Evolutionary conservation across 2,797 vertebrate genomes (phyloP), one percentile per base, ranked within the genome.

Genomic region (Brachyalestes nurse): DNA sequence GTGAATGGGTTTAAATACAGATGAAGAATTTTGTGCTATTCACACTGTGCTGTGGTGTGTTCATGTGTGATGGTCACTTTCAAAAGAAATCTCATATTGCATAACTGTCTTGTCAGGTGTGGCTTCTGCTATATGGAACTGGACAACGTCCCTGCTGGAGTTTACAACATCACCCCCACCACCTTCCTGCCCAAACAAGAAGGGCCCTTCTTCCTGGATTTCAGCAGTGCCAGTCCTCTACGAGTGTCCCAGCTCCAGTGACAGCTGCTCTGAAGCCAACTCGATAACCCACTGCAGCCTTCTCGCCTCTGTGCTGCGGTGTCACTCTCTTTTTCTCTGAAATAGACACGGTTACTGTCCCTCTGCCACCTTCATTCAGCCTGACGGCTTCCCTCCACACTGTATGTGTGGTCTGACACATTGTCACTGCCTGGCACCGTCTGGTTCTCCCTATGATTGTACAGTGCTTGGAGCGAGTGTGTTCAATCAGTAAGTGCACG

Each of bases 161-260:
- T 97, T 90, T 99, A 98, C 90, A 99, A 99, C 79, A 90, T 99
- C 86, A 96, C 95, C 86, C 97, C 97, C 77, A 97, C 96, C 88
- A 99, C 98, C 78, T 99, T 99, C 90, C 90, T 99, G 77, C 96
- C 98, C 86, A 97, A 97, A 88, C 98, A 99, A 90, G 98, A 99
- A 88, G 98, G 98, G 45, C 98, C 97, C 16, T 99, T 99, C 90
- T 99, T 99, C 92, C 89, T 99, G 90, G 98, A 99, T 93, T 96
- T 99, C 65, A 94, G 94, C 91, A 97, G 96, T 81, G 84, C 88
- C 77, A 75, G 82, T 0, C 89, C 96, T 51, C 88, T 98, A 75
- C 97, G 95, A 83, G 94, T 96, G 55, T 97, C 97, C 14, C 97
- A 97, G 84, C 96, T 99, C 72, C 98, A 99, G 62, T 99, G 93